A percentile compares a stretch with the other conserved stretches of the same genome.
Evolutionary conservation across 2,797 vertebrate species (phyloP).

Genomic region (Sebastes vulpes): DNA sequence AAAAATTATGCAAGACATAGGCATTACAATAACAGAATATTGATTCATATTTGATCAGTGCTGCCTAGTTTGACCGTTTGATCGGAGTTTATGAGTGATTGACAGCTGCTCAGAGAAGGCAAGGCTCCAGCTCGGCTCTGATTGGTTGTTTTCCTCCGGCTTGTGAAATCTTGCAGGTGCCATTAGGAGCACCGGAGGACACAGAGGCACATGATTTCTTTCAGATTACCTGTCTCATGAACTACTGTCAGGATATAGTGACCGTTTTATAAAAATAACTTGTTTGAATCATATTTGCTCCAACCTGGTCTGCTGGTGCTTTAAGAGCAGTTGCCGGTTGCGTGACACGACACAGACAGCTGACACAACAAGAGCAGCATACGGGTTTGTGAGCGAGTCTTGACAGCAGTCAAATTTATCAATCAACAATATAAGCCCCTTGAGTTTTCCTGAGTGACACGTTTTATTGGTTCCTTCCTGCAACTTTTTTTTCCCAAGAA

Average conservation of each 20-base stretch:
- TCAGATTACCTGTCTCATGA: no score
- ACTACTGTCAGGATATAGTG: not conserved
- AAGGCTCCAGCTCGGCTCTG: no score
- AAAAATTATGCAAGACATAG: not conserved
- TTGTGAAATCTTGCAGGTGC: no score
- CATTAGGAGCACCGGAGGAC: no score
- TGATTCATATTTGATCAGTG: not conserved
- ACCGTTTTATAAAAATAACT: not conserved
- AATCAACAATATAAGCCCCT: conserved; percentile 86
- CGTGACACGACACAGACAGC: conserved; percentile 27
- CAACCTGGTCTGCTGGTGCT: not conserved
- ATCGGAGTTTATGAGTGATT: no score
- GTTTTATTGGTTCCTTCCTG: conserved; percentile 53
- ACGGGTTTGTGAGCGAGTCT: conserved; percentile 26
- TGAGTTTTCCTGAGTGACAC: conserved; percentile 65
- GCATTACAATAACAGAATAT: not conserved
- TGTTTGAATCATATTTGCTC: not conserved
- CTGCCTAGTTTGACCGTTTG: no score
- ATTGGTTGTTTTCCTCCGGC: no score
- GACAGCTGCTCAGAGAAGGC: no score
- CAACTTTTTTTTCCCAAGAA: not conserved
- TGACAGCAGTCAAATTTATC: conserved; percentile 86
- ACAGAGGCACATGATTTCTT: no score
- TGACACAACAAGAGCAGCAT: conserved; percentile 46
- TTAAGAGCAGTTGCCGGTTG: conserved; percentile 3